Conservation (phyloP, 2,888 invertebrate genomes). For the Clanis bilineata region DNA sequence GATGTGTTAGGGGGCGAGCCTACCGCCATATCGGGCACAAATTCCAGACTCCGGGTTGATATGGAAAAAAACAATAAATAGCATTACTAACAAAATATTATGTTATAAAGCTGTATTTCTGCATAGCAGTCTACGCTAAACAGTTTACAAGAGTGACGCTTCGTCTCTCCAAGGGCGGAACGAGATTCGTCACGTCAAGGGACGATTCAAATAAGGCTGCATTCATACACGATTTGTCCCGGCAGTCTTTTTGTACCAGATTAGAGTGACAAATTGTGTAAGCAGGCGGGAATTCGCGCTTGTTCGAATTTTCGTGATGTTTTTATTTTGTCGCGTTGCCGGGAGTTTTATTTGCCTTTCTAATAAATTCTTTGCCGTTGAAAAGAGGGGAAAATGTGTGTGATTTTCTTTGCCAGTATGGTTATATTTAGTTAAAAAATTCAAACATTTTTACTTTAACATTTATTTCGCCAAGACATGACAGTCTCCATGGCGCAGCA, state of each 20-base stretch:
- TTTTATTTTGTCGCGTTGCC: background rate
- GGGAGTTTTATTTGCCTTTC: background rate
- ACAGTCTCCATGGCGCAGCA: no score
- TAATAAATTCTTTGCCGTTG: background rate
- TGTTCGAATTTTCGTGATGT: slow-evolving; percentile 15
- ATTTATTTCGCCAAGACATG: no score
- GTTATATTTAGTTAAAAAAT: background rate
- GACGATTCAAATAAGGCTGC: slow-evolving; percentile 14
- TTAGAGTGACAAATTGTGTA: slow-evolving; percentile 33
- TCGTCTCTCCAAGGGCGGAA: background rate
- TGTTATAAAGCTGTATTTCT: background rate
- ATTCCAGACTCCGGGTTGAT: no score
- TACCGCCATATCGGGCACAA: no score
- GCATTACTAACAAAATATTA: no score
- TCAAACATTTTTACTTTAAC: background rate
- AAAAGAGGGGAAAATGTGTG: background rate
- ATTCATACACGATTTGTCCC: slow-evolving; percentile 12
- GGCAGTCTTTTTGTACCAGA: slow-evolving; percentile 14
- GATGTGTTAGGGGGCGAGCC: no score
- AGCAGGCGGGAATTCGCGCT: slow-evolving; percentile 27
- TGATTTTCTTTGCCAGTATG: background rate
- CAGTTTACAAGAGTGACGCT: background rate
- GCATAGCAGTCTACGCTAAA: background rate
- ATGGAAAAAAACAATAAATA: no score
- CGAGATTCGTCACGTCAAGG: slow-evolving; percentile 9